Evolutionary conservation across 2,113 vertebrate genomes (phyloP).

Genomic region (Edolisoma coerulescens): DNA sequence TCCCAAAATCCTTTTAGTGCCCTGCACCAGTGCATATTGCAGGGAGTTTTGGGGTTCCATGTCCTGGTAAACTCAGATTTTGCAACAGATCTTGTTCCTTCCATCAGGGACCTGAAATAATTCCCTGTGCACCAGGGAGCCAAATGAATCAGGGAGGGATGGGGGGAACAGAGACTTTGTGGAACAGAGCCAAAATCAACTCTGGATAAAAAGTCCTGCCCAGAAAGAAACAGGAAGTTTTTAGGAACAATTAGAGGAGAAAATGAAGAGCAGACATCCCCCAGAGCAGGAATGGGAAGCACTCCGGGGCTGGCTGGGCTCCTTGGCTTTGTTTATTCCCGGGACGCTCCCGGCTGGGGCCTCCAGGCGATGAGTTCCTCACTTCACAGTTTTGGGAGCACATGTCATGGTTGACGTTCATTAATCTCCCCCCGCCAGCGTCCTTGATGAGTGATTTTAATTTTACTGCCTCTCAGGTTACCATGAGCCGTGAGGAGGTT

Average conservation of each 20-base stretch:
- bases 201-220: background rate
- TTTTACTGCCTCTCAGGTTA: background rate
- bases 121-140: background rate
- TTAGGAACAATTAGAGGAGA: background rate
- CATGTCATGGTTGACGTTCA: background rate
- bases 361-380: background rate
- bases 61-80: background rate
- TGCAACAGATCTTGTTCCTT: background rate
- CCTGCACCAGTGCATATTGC: background rate
- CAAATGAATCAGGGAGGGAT: background rate
- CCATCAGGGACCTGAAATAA: background rate
- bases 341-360: background rate
- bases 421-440: background rate
- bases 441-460: background rate
- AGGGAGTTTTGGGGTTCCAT: background rate
- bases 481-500: background rate
- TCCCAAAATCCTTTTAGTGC: background rate
- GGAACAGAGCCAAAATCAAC: background rate
- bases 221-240: background rate
- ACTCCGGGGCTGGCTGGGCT: fast-evolving
- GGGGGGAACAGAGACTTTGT: fast-evolving
- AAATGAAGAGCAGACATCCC: background rate
- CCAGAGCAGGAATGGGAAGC: background rate
- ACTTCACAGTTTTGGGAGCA: constrained; percentile 20
- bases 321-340: background rate